phyloP scores from a whole-genome alignment of 2,797 vertebrate species.

The Florisuga fusca region DNA sequence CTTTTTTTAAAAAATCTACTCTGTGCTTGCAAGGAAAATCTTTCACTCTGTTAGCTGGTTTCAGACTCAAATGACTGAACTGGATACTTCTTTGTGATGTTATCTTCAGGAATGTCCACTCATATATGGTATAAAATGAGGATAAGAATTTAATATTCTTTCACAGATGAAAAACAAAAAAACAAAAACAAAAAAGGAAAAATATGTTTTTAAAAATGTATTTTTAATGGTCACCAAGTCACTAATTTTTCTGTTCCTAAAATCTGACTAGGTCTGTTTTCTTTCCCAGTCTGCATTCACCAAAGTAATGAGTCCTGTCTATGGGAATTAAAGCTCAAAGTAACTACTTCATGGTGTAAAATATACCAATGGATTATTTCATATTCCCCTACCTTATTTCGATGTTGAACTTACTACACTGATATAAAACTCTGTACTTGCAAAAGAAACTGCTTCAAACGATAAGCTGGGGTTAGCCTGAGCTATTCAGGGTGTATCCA shows the following conservation, averaged over 20 bases:
- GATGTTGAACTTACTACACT: background rate
- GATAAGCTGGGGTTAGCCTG: background rate
- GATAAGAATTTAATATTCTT: background rate
- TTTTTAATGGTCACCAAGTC: background rate
- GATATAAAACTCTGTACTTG: background rate
- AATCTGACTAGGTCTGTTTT: background rate
- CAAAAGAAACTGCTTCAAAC: background rate
- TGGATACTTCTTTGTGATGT: background rate
- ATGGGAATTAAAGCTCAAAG: background rate
- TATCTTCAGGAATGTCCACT: background rate
- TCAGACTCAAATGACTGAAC: slow-evolving; percentile 9
- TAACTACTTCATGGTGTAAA: background rate
- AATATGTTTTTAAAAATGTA: background rate
- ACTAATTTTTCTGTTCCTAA: background rate
- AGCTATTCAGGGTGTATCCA: background rate
- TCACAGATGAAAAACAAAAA: background rate
- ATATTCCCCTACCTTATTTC: background rate
- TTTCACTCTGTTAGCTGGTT: background rate
- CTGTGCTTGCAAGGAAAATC: background rate
- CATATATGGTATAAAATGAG: background rate
- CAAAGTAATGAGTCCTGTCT: background rate
- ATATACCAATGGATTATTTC: background rate
- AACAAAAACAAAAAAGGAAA: too few species aligned
- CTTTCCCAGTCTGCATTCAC: background rate
- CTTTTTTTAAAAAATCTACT: background rate